Conservation (phyloP, 2,113 vertebrate genomes). For the Orycteropus afer region DNA sequence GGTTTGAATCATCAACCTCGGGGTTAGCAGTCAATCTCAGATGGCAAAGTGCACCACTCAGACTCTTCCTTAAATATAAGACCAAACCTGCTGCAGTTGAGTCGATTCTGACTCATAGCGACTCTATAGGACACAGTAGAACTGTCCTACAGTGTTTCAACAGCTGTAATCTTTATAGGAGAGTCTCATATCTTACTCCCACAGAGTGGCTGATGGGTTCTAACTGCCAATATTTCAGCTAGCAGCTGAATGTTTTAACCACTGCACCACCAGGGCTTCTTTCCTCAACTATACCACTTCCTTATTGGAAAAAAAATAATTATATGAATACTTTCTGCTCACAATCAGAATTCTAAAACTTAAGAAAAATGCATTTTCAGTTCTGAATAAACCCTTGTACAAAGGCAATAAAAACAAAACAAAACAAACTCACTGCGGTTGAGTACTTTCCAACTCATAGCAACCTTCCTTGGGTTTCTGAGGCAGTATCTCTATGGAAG, state of each 20-base stretch:
- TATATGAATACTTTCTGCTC: accelerated
- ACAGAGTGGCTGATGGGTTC: too few relatives aligned
- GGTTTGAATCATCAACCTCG: not conserved
- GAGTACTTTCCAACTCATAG: too few relatives aligned
- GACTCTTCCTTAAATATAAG: not conserved
- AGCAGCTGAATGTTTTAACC: not conserved
- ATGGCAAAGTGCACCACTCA: not conserved
- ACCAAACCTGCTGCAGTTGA: not conserved
- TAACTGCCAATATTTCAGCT: too few relatives aligned
- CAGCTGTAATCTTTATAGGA: not conserved
- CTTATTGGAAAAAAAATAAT: not conserved
- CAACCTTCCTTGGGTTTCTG: too few relatives aligned
- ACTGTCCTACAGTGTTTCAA: not conserved
- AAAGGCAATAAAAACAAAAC: too few relatives aligned
- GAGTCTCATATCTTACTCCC: too few relatives aligned
- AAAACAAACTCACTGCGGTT: too few relatives aligned
- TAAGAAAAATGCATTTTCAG: not conserved
- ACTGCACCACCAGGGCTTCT: too few relatives aligned
- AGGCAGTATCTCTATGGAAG: too few relatives aligned
- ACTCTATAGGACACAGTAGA: not conserved
- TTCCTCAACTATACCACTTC: not conserved
- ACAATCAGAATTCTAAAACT: not conserved
- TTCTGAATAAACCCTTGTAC: not conserved
- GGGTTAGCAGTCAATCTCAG: not conserved
- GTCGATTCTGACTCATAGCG: not conserved